Evolutionary conservation across 2,797 vertebrate genomes (phyloP), one percentile per base, ranked within the genome.

Genomic region (Gymnopithys bicolor): DNA sequence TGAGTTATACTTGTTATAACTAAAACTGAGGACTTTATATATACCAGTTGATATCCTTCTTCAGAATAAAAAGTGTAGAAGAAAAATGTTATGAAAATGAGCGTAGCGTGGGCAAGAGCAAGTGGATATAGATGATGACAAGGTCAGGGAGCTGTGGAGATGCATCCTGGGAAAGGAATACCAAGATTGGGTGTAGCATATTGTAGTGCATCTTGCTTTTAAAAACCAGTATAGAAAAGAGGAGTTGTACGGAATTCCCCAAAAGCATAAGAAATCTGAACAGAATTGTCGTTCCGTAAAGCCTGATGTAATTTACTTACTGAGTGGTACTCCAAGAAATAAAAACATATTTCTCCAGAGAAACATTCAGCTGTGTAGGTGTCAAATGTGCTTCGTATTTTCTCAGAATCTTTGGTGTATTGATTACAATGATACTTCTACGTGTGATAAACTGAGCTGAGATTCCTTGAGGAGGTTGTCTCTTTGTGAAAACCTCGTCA

Each of bases 141-240:
- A 32, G 21, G 7, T 19, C 32, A 18, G 32, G 19, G 19, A 60
- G 23, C 41, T 84, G 32, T 75, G 41, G 59, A 66, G 43, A 12
- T 63, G 14, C 25, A 45, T 46, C 30, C 21, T 74, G 24, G 52
- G 25, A 80, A 74, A 67, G n/a, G 30, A 63, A 37, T 51, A 39
- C 18, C 8, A 48, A 32, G 23, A 30, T 14, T 0, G 1, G 10
- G 49, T 3, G 1, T 63, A 60, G 10, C 16, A 46, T 62, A 13
- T 1, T 0, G 5, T 58, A 41, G 19, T 45, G 18, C 22, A 35
- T 48, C 33, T 66, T 91, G 37, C 21, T 53, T 69, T 84, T 73
- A 73, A 89, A 86, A 84, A 13, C 7, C 19, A 71, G 16, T 64
- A 22, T 32, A 33, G 30, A 32, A 64, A 58, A 39, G 68, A n/a